A percentile compares a stretch with the other conserved stretches of the same genome.
These are phyloP conservation scores for Ptychoptera contaminata DNA, from an alignment of 2,888 invertebrate genomes.

Conservation along the genomic window DNA sequence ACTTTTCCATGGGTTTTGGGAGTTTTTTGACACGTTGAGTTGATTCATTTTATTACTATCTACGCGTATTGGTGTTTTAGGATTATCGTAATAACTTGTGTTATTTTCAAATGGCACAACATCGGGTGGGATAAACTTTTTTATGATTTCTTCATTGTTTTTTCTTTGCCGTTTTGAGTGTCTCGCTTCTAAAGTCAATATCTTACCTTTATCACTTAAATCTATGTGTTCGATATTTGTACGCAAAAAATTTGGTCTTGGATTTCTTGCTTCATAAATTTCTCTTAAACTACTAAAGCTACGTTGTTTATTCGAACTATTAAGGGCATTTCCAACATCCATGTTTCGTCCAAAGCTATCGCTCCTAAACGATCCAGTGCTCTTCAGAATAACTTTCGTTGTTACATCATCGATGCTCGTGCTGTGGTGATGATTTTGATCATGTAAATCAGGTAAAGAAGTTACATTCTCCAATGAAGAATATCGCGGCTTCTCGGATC, in stretches of 20 bases:
- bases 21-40: too few relatives aligned
- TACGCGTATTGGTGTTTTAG: conserved; percentile 4
- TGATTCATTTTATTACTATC: background rate
- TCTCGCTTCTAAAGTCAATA: conserved; percentile 53
- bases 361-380: conserved; percentile 55
- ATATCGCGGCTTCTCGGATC: conserved; percentile 13
- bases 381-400: conserved; percentile 43
- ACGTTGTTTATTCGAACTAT: conserved; percentile 29
- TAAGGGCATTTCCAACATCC: conserved; percentile 11
- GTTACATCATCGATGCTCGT: conserved; percentile 14
- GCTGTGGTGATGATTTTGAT: conserved; percentile 8
- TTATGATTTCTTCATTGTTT: conserved; percentile 12
- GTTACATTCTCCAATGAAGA: conserved; percentile 17
- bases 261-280: conserved; percentile 51
- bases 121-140: conserved; percentile 43
- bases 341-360: conserved; percentile 19
- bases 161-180: conserved; percentile 56
- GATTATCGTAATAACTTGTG: conserved; percentile 14
- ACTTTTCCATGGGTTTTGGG: too few relatives aligned
- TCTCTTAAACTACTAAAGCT: conserved; percentile 54
- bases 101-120: conserved; percentile 45
- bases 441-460: conserved; percentile 20
- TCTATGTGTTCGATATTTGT: conserved; percentile 17
- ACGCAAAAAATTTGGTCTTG: conserved; percentile 24
- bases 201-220: conserved; percentile 38